Evolutionary conservation across 2,113 vertebrate species (phyloP), one percentile per base, ranked within the genome.

Genomic region (Caranx melampygus): DNA sequence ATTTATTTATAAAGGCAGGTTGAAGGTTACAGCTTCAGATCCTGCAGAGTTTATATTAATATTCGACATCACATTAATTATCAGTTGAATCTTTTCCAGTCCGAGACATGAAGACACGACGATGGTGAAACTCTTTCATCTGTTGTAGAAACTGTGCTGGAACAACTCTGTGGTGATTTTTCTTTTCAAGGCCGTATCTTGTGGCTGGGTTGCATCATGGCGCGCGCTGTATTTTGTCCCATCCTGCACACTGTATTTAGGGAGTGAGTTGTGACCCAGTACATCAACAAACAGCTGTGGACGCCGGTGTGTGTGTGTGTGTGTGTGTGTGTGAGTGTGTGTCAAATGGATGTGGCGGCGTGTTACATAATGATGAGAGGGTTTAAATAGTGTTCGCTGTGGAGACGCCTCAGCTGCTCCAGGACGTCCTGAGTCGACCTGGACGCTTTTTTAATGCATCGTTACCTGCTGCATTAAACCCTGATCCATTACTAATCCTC

Each of bases 341-440:
- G 74, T 78, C 52, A 64, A 61, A 49, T 58, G 52, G 45, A 44
- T 60, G 33, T 31, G 37, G 52, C 64, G 20, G 52, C 64, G 20
- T 63, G 40, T 74, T 73, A 64, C 51, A 64, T 64, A 81, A 67
- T 21, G 31, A 42, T 31, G 37, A 71, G 6, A 13, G 35, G 20
- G 45, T 44, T 34, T 54, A 49, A n/a, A 9, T 21, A 62, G 42
- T 64, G 11, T 26, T 55, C 52, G 21, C 20, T 54, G 4, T 21
- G 51, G 3, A 20, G 7, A 54, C 51, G 21, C 21, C 11, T 52
- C 8, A 21, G 51, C 20, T 51, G 2, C 16, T 18, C 47, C 18
- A 3, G 47, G 34, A 61, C 71, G 51, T 33, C 31, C 64, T 35
- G 13, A 37, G 40, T n/a, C 12, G 8, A 44, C 61, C 18, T 14